Percentiles rank a stretch among this genome's conserved stretches.
These are phyloP conservation scores for Eciton burchellii DNA, from an alignment of 1,140 invertebrate genomes.

Conservation along the genomic window DNA sequence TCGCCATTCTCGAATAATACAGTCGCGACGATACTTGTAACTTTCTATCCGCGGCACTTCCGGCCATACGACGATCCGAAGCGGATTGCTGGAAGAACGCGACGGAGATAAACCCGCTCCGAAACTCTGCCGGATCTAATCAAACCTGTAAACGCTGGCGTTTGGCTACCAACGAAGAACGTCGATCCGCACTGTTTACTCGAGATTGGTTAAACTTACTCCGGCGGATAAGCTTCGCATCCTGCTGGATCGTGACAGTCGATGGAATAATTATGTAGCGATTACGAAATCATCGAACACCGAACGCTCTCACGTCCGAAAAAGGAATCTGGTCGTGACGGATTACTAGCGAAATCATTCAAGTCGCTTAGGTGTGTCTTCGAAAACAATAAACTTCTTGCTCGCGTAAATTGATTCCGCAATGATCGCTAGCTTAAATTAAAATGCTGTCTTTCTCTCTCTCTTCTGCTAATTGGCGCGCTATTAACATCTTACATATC, in stretches of 20 bases:
- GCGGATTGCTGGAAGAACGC: not conserved
- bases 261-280: conserved; percentile 43
- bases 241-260: conserved; percentile 37
- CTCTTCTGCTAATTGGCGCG: too few species aligned
- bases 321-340: not conserved
- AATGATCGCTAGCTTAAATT: not conserved
- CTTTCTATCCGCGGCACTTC: conserved; percentile 35
- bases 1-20: conserved; percentile 31
- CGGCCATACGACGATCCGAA: not conserved
- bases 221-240: conserved; percentile 38
- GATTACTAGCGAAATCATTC: conserved; percentile 23
- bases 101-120: conserved; percentile 30
- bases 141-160: conserved; percentile 42
- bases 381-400: not conserved
- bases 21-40: conserved; percentile 28
- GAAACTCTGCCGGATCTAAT: conserved; percentile 54
- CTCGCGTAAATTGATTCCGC: conserved; percentile 7
- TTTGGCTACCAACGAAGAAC: conserved; percentile 48
- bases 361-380: not conserved
- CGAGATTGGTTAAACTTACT: conserved; percentile 52
- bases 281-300: conserved; percentile 22
- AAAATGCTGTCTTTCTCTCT: too few species aligned
- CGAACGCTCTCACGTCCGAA: not conserved
- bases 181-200: conserved; percentile 46
- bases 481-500: too few species aligned